Evolutionary conservation across 1,140 invertebrate species (phyloP), one percentile per base, ranked within the genome.

Genomic region (Lineus longissimus): DNA sequence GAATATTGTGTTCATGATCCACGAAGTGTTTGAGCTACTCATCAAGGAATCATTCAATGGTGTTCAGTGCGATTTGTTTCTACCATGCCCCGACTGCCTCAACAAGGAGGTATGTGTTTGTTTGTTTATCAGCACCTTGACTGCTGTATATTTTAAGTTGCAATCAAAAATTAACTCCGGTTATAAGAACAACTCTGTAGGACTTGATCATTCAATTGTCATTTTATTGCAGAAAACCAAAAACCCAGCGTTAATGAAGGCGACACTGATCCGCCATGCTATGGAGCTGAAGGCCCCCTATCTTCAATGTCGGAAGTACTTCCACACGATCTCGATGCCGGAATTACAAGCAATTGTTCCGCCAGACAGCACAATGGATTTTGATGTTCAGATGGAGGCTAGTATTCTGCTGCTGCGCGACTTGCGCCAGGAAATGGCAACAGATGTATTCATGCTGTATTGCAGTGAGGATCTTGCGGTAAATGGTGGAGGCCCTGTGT

Each of bases 281-380:
- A 73, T 65, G 23, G 69, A 77, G 47, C 63, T 72, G 17, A 73
- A 74, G 51, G 76, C 78, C 7, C 74, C 76, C 1, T 81, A 80
- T 57, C 60, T 81, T n/a, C 80, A 81, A 64, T 81, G 80, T 63
- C 71, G 73, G 47, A 79, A 77, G 55, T 77, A 72, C 58, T 81
- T 81, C 71, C 80, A 81, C 69, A 75, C 73, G 45, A 67, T 79
- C 17, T 76, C 78, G 1, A 74, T 81, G 70, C 64, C 67, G 4
- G 77, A 80, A 65, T 64, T 81, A 25, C 71, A 75, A 57, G 73
- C 76, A 77, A 66, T 67, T 56, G 55, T 60, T 41, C 17, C 40
- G 2, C 64, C 73, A 4, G 70, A 76, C 62, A 73, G 66, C 41
- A 63, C 62, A 19, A 62, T 68, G 15, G 72, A 76, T 55, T 78